A percentile compares a stretch with the other conserved stretches of the same genome.
phyloP scores from a whole-genome alignment of 2,113 vertebrate species.

The Scatophagus argus region DNA sequence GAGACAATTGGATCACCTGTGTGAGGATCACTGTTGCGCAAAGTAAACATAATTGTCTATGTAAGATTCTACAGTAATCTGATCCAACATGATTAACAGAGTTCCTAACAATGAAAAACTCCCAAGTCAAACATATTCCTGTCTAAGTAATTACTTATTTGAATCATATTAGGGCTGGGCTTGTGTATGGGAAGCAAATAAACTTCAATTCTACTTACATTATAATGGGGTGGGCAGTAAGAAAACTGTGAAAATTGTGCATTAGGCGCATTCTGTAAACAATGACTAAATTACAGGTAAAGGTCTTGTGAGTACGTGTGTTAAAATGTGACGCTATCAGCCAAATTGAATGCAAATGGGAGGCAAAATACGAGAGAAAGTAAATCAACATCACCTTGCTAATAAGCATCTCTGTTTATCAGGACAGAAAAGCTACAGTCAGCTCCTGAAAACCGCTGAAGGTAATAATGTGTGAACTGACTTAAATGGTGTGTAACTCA shows the following conservation, averaged over 20 bases:
- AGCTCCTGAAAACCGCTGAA: slow-evolving; percentile 5
- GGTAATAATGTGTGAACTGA: slow-evolving; percentile 35
- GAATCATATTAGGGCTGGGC: neutral
- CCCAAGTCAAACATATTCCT: slow-evolving; percentile 27
- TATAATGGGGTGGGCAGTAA: neutral
- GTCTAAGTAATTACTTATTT: slow-evolving; percentile 38
- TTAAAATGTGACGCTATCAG: slow-evolving; percentile 9
- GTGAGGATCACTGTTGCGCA: slow-evolving; percentile 56
- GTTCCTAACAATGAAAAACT: slow-evolving; percentile 43
- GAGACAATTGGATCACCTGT: slow-evolving; percentile 61
- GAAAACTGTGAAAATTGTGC: slow-evolving; percentile 7
- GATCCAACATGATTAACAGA: slow-evolving; percentile 55
- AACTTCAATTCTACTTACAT: neutral
- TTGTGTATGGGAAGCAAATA: slow-evolving; percentile 30
- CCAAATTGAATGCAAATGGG: slow-evolving; percentile 41
- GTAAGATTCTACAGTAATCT: slow-evolving; percentile 50
- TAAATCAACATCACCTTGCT: slow-evolving; percentile 13
- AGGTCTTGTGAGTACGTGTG: neutral
- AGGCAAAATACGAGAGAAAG: slow-evolving; percentile 34
- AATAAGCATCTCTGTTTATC: neutral
- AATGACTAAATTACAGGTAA: slow-evolving; percentile 3
- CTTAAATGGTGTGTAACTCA: slow-evolving; percentile 30
- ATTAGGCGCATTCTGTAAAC: slow-evolving; percentile 4
- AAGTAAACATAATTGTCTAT: slow-evolving; percentile 67
- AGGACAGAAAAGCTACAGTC: slow-evolving; percentile 28